Evolutionary conservation across 2,888 invertebrate genomes (phyloP), one percentile per base, ranked within the genome.

Genomic region (Rotaria macrura): DNA sequence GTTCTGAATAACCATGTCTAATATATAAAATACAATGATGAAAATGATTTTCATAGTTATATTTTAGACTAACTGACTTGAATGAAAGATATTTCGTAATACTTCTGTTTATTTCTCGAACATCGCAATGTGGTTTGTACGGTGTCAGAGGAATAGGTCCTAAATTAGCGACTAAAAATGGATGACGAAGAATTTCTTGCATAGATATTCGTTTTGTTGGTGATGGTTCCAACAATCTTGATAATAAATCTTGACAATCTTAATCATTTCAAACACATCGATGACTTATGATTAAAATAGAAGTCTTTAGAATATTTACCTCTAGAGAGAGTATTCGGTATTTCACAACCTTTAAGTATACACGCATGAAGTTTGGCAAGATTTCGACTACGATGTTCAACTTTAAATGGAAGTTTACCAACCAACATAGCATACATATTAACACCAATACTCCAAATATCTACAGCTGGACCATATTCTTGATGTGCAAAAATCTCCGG

Each of bases 391-490:
- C 88, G 88, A 23, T 88, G 88, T 23, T 89, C 89, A 29, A 88
- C 85, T 83, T 85, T 85, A 86, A 89, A 90, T 7, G 90, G 90
- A 65, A 90, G 87, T 43, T 87, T 87, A 4, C 90, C 90, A 17
- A 88, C 88, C 84, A 89, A 86, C 89, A 89, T 89, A 55, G 89
- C 89, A 87, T 88, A 89, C 88, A 89, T 87, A 86, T 89, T 89
- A 7, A 89, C 88, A 47, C 89, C 89, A 54, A 90, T 87, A 87
- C 89, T 89, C 90, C 90, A 90, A 29, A 90, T 87, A 86, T 90
- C 90, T 0, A 89, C 89, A 5, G 88, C 88, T 5, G 89, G 87
- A n/a, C 90, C 89, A 85, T 90, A 89, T 34, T 88, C 88, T 85
- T 88, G 87, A 85, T 89, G 88, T 47, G 88, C 88, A 87, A 89